Percentiles rank a stretch among this genome's conserved stretches.
These are phyloP conservation scores for Dendrophyllia cribrosa DNA, from an alignment of 64 coral and sea anemone species.

Conservation along the genomic window DNA sequence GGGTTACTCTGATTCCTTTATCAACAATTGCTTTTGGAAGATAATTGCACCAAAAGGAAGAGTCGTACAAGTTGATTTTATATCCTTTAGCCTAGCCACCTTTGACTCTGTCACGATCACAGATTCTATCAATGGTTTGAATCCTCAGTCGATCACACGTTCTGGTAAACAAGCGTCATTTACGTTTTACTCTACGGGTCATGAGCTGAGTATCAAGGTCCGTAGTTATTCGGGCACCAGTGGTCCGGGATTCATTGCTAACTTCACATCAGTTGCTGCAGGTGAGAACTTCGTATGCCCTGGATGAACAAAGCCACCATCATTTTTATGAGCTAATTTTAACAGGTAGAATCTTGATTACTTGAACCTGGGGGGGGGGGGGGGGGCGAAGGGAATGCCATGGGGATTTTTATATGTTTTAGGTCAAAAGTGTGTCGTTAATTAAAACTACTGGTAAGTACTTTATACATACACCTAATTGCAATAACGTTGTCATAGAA, in stretches of 20 bases:
- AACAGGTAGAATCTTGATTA: too few relatives aligned
- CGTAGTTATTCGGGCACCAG: too few relatives aligned
- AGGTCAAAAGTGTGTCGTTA: too few relatives aligned
- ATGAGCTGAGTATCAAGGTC: neutral
- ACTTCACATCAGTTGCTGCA: constrained; percentile 13
- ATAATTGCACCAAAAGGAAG: neutral
- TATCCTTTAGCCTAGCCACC: neutral
- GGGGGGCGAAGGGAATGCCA: too few relatives aligned
- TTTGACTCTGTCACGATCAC: neutral
- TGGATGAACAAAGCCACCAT: too few relatives aligned
- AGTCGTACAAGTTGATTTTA: neutral
- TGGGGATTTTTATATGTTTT: too few relatives aligned
- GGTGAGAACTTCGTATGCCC: neutral
- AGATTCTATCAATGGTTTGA: neutral
- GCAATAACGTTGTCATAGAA: too few relatives aligned
- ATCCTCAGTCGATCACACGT: neutral
- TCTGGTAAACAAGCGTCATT: neutral
- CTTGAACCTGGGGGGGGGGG: too few relatives aligned
- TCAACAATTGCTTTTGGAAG: neutral
- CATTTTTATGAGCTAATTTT: too few relatives aligned
- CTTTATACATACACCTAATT: too few relatives aligned
- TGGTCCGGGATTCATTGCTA: constrained; percentile 15
- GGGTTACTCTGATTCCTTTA: neutral
- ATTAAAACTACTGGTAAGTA: too few relatives aligned
- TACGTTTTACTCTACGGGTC: neutral